Conservation (phyloP, 2,888 invertebrate genomes). For the Muschampia staudingeri region DNA sequence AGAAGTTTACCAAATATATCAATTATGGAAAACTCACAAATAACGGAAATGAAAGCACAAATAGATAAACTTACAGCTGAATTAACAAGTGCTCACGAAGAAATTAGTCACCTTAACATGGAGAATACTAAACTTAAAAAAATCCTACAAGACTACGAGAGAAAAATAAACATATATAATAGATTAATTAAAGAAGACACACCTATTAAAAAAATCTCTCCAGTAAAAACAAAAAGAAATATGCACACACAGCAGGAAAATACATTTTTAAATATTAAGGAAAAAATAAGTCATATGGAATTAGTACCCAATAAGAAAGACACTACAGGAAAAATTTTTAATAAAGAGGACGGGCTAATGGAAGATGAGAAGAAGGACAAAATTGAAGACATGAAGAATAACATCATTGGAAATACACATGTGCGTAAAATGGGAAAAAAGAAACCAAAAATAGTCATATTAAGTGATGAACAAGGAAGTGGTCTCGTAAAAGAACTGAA, state of each 20-base stretch:
- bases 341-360: neutral
- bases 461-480: neutral
- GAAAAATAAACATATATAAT: conserved; percentile 1
- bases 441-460: neutral
- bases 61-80: neutral
- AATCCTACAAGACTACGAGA: neutral
- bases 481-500: neutral
- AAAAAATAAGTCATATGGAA: neutral
- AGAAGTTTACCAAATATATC: neutral
- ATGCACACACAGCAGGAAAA: neutral
- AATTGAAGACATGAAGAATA: neutral
- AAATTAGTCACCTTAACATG: neutral
- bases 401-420: neutral
- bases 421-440: neutral
- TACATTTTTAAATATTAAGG: neutral
- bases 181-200: neutral
- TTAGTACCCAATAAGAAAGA: neutral
- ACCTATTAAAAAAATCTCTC: neutral
- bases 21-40: conserved; percentile 6
- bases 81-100: neutral
- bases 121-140: neutral
- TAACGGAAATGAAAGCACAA: neutral
- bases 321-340: neutral
- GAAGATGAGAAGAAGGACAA: neutral
- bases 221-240: neutral